Evolutionary conservation across 92 coral and sea anemone genomes (phyloP).

Genomic region (Nematostella vectensis): DNA sequence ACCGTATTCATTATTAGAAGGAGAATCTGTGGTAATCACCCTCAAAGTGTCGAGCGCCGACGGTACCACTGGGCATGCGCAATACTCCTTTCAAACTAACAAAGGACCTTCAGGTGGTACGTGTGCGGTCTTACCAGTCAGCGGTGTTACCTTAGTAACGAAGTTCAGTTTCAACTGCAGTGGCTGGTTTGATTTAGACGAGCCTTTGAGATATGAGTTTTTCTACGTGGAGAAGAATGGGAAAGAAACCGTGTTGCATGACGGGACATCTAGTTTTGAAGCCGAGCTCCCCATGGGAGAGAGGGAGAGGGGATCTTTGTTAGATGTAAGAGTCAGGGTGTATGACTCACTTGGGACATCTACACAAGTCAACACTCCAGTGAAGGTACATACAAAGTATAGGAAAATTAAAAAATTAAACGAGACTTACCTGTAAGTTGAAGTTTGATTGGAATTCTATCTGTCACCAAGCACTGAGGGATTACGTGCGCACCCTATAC

Average conservation of each 20-base stretch:
- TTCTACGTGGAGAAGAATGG: conserved; percentile 37
- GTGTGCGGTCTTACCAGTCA: conserved; percentile 21
- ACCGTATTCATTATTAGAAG: conserved; percentile 1
- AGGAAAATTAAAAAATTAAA: too few species aligned
- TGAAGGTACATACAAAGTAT: conserved; percentile 62
- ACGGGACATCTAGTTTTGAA: conserved; percentile 10
- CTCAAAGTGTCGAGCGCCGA: conserved; percentile 2
- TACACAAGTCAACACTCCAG: conserved; percentile 22
- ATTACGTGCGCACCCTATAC: too few species aligned
- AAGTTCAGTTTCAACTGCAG: conserved; percentile 36
- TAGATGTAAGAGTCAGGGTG: conserved; percentile 34
- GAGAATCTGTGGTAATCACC: neutral
- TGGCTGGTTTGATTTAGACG: conserved; percentile 52
- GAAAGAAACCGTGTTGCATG: conserved; percentile 16
- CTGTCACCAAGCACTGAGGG: too few species aligned
- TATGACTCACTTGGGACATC: conserved; percentile 36
- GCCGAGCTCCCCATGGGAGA: conserved; percentile 45
- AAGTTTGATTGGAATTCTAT: too few species aligned
- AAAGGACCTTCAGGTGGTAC: conserved; percentile 41
- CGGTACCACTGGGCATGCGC: conserved; percentile 29
- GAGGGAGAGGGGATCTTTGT: conserved; percentile 7
- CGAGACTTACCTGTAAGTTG: too few species aligned
- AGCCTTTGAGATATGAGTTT: conserved; percentile 36
- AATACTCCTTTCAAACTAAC: conserved; percentile 37
- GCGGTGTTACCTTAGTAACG: conserved; percentile 52